Evolutionary conservation across 1,140 invertebrate genomes (phyloP).

Genomic region (Chionoecetes opilio): DNA sequence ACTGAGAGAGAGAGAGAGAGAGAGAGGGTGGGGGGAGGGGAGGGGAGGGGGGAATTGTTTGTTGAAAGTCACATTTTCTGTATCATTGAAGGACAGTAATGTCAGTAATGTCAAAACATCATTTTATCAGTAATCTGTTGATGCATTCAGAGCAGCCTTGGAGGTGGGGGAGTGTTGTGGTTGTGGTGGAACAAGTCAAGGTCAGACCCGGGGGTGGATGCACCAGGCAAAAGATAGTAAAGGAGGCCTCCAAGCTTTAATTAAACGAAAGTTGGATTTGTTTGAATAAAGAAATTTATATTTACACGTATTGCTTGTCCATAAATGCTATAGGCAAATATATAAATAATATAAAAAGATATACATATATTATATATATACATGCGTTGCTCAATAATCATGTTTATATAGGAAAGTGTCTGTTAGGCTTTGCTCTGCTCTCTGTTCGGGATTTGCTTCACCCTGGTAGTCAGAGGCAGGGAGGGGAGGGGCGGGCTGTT

Average conservation of each 20-base stretch:
- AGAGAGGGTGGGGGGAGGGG: slow-evolving; percentile 40
- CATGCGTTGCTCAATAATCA: slow-evolving; percentile 19
- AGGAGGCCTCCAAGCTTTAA: background rate
- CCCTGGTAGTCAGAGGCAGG: background rate
- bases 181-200: too few relatives aligned
- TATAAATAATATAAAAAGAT: background rate
- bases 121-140: background rate
- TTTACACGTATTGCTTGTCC: background rate
- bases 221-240: background rate
- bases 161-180: background rate
- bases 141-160: background rate
- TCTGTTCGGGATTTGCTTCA: background rate
- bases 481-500: background rate
- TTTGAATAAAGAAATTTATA: background rate
- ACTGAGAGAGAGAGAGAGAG: slow-evolving; percentile 39
- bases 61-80: slow-evolving; percentile 8
- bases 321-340: background rate
- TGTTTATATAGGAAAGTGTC: slow-evolving; percentile 1
- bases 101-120: slow-evolving; percentile 17
- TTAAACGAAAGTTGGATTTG: background rate
- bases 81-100: background rate
- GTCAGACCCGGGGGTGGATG: background rate
- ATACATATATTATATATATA: slow-evolving; percentile 13
- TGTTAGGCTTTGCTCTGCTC: slow-evolving; percentile 27
- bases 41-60: background rate